phyloP scores from a whole-genome alignment of 2,888 invertebrate species.

The Aphodius granarius region DNA sequence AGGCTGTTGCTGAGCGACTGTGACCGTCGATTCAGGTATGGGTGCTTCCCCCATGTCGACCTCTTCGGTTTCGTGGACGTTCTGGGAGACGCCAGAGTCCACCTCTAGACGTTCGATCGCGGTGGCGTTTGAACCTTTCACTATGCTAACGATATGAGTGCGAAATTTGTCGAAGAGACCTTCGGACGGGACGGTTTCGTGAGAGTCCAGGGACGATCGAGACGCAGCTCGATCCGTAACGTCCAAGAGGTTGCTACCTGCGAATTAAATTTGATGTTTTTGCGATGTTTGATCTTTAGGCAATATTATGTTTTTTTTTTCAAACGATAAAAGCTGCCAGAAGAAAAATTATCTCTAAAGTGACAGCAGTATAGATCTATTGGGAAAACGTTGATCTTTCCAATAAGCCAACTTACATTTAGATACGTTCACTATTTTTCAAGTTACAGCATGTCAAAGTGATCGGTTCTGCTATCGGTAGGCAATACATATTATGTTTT shows the following conservation, averaged over 20 bases:
- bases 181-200: constrained; percentile 48
- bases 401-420: too few species aligned
- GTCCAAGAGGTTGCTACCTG: constrained; percentile 47
- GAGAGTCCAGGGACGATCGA: constrained; percentile 51
- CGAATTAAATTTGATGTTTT: constrained; percentile 6
- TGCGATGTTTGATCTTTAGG: too few species aligned
- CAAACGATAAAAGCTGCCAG: too few species aligned
- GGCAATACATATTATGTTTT: too few species aligned
- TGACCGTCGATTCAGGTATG: constrained; percentile 27
- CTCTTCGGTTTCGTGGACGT: constrained; percentile 22
- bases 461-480: too few species aligned
- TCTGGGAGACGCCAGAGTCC: constrained; percentile 35
- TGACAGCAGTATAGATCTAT: too few species aligned
- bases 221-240: constrained; percentile 48
- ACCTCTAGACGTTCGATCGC: constrained; percentile 38
- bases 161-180: constrained; percentile 61
- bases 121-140: constrained; percentile 49
- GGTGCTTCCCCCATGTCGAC: constrained; percentile 23
- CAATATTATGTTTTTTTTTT: too few species aligned
- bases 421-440: too few species aligned
- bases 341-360: too few species aligned
- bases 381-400: too few species aligned
- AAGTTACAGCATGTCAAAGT: too few species aligned
- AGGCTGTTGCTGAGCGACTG: constrained; percentile 28
- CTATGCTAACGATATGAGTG: constrained; percentile 65